A percentile compares a stretch with the other conserved stretches of the same genome.
Conservation (phyloP, 2,888 invertebrate genomes). For the Lapara coniferarum region DNA sequence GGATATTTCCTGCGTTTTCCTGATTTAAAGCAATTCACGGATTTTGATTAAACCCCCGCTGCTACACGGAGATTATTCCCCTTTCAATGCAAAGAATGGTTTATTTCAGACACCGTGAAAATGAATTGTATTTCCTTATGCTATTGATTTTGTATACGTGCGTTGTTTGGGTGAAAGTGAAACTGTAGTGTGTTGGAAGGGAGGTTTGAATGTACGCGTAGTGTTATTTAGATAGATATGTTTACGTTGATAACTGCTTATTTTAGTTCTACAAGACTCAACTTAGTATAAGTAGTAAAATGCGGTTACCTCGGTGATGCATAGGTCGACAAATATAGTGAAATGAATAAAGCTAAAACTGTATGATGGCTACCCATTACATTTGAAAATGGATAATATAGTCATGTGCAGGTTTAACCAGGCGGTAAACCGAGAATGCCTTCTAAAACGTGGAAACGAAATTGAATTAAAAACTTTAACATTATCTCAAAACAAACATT, state of each 20-base stretch:
- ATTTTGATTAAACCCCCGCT: slow-evolving; percentile 83
- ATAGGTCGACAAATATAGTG: too few species aligned
- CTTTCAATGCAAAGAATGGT: slow-evolving; percentile 82
- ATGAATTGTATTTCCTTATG: slow-evolving; percentile 80
- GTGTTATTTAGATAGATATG: not conserved
- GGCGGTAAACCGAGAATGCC: too few species aligned
- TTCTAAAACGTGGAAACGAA: too few species aligned
- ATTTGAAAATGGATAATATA: too few species aligned
- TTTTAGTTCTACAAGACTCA: too few species aligned
- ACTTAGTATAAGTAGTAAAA: too few species aligned
- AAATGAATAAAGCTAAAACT: too few species aligned
- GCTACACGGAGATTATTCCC: slow-evolving; percentile 81
- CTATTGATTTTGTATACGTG: slow-evolving; percentile 68
- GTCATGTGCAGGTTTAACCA: too few species aligned
- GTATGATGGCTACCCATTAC: too few species aligned
- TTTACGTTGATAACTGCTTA: not conserved
- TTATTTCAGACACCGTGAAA: slow-evolving; percentile 82
- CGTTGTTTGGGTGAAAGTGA: slow-evolving; percentile 19
- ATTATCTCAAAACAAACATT: slow-evolving; percentile 28
- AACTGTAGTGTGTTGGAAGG: not conserved
- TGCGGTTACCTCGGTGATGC: too few species aligned
- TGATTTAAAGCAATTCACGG: slow-evolving; percentile 83
- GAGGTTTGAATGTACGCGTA: not conserved
- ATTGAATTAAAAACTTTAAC: too few species aligned
- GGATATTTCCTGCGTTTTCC: slow-evolving; percentile 83